phyloP scores from a whole-genome alignment of 2,888 invertebrate species.

The Hyppa rectilinea region DNA sequence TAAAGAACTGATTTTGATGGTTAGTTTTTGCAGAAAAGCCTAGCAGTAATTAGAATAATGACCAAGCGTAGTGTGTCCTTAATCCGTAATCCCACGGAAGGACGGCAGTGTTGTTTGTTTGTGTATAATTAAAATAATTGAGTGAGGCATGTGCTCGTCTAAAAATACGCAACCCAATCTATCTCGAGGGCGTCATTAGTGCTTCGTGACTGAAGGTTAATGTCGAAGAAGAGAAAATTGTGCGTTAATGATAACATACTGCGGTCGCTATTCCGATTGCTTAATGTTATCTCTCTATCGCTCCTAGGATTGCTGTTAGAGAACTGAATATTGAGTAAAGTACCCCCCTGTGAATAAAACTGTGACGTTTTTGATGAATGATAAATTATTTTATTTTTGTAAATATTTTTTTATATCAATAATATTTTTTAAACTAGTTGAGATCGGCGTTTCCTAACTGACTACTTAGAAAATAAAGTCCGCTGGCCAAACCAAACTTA shows the following conservation, averaged over 20 bases:
- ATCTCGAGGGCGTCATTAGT: constrained; percentile 43
- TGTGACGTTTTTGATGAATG: background rate
- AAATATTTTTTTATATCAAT: no score
- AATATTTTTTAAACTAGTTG: no score
- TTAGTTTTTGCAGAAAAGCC: background rate
- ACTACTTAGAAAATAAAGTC: no score
- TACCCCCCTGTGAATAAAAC: background rate
- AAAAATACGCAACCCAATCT: constrained; percentile 52
- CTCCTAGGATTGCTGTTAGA: background rate
- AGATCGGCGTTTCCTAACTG: no score
- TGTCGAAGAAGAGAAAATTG: constrained; percentile 26
- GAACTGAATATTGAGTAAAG: background rate
- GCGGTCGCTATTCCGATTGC: background rate
- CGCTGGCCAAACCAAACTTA: no score
- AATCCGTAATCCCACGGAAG: constrained; percentile 7
- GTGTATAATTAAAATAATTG: constrained; percentile 54
- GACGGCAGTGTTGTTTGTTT: constrained; percentile 30
- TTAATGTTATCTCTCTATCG: background rate
- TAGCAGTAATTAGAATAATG: constrained; percentile 38
- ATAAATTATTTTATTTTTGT: no score
- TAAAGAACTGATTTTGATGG: background rate
- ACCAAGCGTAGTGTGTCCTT: background rate
- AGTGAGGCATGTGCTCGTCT: constrained; percentile 34
- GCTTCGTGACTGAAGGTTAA: constrained; percentile 28
- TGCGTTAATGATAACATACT: constrained; percentile 28